Percentiles rank a stretch among this genome's conserved stretches.
Conservation (phyloP, 1,140 invertebrate species). For the Drosophila melanica region DNA sequence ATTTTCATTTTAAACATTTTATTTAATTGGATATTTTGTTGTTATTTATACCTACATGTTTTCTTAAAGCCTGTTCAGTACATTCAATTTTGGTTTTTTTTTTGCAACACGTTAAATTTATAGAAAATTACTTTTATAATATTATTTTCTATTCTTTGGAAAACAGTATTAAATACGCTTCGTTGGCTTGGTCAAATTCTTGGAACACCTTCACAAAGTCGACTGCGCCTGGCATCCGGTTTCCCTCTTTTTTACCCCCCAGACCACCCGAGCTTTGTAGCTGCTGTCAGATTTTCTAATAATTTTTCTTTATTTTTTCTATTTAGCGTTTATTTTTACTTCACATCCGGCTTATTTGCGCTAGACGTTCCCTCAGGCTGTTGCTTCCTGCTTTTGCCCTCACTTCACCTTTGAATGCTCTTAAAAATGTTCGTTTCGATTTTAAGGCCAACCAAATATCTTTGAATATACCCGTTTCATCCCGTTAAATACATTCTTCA, state of each 20-base stretch:
- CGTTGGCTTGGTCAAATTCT: constrained; percentile 16
- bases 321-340: constrained; percentile 65
- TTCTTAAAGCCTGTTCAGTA: no score
- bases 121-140: background rate
- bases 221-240: constrained; percentile 28
- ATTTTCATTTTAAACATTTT: no score
- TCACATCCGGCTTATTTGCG: constrained; percentile 65
- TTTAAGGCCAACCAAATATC: background rate
- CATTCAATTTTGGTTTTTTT: background rate
- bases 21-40: no score
- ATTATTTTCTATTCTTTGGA: constrained; percentile 10
- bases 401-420: constrained; percentile 1
- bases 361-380: constrained; percentile 53
- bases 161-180: constrained; percentile 41
- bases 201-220: constrained; percentile 35
- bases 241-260: background rate
- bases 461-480: background rate
- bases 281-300: constrained; percentile 27
- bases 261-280: background rate
- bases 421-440: constrained; percentile 28
- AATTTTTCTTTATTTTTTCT: constrained; percentile 65
- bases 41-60: no score
- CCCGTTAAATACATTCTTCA: background rate
- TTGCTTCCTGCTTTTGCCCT: constrained; percentile 23
- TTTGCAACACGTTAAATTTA: background rate